phyloP scores from a whole-genome alignment of 1,140 invertebrate species.

The Bicyclus anynana region DNA sequence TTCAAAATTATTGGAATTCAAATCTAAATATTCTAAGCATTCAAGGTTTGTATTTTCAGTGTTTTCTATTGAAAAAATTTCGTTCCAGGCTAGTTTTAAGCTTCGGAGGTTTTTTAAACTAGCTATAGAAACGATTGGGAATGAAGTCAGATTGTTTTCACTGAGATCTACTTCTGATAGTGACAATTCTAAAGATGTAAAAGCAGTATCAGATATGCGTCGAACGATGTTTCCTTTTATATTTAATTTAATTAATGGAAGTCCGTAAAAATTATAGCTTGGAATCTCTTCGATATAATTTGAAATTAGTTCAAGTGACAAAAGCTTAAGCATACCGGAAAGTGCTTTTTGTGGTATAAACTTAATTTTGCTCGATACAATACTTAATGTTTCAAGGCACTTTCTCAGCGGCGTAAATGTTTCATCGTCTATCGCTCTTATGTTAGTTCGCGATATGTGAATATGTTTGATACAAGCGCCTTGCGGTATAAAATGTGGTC shows the following conservation, averaged over 20 bases:
- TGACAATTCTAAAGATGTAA: constrained; percentile 88
- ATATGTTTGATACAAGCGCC: constrained; percentile 87
- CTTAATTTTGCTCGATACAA: constrained; percentile 88
- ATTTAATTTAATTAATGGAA: constrained; percentile 89
- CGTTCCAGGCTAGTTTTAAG: constrained; percentile 90
- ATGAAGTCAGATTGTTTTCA: constrained; percentile 89
- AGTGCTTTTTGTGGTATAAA: constrained; percentile 90
- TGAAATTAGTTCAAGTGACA: constrained; percentile 89
- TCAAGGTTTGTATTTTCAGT: constrained; percentile 84
- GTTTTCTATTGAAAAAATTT: constrained; percentile 80
- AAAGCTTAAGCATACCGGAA: constrained; percentile 83
- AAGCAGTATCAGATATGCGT: constrained; percentile 89
- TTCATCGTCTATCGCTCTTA: constrained; percentile 86
- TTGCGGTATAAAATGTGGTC: constrained; percentile 68
- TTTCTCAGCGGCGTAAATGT: constrained; percentile 84
- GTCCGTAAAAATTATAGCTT: constrained; percentile 91
- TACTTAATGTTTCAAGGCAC: constrained; percentile 87
- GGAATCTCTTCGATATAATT: constrained; percentile 90
- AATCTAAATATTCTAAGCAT: constrained; percentile 87
- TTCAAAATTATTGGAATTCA: constrained; percentile 93
- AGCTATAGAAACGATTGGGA: constrained; percentile 88
- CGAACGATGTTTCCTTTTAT: constrained; percentile 89
- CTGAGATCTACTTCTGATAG: constrained; percentile 90
- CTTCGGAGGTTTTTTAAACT: constrained; percentile 85
- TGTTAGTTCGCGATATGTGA: constrained; percentile 89